A percentile compares a stretch with the other conserved stretches of the same genome.
phyloP scores from a whole-genome alignment of 2,888 invertebrate species.

The Leptodirus hochenwartii region DNA sequence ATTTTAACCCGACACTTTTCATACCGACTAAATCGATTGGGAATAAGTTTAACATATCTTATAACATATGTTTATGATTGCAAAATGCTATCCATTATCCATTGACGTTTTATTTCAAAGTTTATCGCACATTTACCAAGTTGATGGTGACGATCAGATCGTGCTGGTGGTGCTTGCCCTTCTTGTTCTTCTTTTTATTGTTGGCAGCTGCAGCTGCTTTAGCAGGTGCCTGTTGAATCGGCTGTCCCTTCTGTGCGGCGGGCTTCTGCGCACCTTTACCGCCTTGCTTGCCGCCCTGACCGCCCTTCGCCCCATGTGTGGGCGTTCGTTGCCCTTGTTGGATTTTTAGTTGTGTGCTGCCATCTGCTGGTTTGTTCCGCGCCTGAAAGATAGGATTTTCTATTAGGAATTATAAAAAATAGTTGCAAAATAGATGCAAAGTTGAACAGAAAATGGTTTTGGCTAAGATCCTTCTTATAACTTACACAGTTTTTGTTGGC shows the following conservation, averaged over 20 bases:
- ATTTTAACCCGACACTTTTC: too few relatives aligned
- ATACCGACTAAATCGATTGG: too few relatives aligned
- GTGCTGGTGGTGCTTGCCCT: slow-evolving; percentile 62
- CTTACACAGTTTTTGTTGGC: too few relatives aligned
- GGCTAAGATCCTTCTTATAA: too few relatives aligned
- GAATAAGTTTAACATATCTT: too few relatives aligned
- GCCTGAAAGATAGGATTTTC: slow-evolving; percentile 44
- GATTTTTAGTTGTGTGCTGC: slow-evolving; percentile 45
- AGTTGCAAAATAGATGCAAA: too few relatives aligned
- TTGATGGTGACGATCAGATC: slow-evolving; percentile 69
- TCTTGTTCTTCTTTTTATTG: slow-evolving; percentile 53
- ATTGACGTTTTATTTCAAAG: too few relatives aligned
- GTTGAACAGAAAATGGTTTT: too few relatives aligned
- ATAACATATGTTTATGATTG: too few relatives aligned
- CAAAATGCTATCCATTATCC: too few relatives aligned
- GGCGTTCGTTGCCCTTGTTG: slow-evolving; percentile 55
- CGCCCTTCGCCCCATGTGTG: slow-evolving; percentile 31
- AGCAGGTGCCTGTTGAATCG: slow-evolving; percentile 44
- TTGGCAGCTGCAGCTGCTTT: slow-evolving; percentile 41
- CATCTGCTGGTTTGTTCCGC: slow-evolving; percentile 67
- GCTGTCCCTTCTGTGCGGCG: slow-evolving; percentile 55
- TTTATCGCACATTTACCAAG: slow-evolving; percentile 40
- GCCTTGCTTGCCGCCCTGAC: slow-evolving; percentile 25
- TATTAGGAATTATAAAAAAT: too few relatives aligned
- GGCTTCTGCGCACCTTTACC: slow-evolving; percentile 47